Evolutionary conservation across 92 coral and sea anemone species (phyloP), one percentile per base, ranked within the genome.

Genomic region (Muricea muricata): DNA sequence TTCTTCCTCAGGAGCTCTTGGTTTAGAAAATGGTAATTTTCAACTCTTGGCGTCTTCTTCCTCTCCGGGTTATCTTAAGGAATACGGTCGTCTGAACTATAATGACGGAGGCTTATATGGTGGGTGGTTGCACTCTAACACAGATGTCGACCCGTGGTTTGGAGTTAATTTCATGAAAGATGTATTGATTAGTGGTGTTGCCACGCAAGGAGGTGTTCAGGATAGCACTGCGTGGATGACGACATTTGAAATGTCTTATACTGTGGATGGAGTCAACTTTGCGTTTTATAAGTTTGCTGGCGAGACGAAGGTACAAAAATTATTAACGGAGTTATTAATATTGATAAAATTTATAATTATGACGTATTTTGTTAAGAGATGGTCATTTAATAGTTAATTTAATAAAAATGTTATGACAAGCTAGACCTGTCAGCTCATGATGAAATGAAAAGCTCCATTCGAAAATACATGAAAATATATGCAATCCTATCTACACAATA

Each of bases 101-200:
- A 9, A 37, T 37, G 23, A 24, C 41, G 13, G 5, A 29, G 23
- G 37, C 41, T 9, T 7, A 29, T 37, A 1, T 68, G 47, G 75
- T 68, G 75, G 28, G 18, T 68, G 75, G 75, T 9, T 15, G 9
- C 42, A 18, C 23, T 8, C 6, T 21, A 10, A 11, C 24, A 23
- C 46, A 32, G 75, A 68, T 23, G 6, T 6, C 10, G 46, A 68
- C 46, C 75, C 42, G 46, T 68, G 75, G 75, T 20, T 68, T 68
- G 46, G 20, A 68, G 75, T 68, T 30, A n/a, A 68, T 41, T 26
- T 68, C 26, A 7, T 68, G 0, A 41, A 29, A 33, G 46, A 33
- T n/a, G 46, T 50, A 3, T 33, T 41, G 46, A 41, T 68, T 26
- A 68, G 42, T 68, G 75, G 28, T 13, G 46, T 31, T 12, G 46